A percentile compares a stretch with the other conserved stretches of the same genome.
phyloP scores from a whole-genome alignment of 2,888 invertebrate species.

The Agelastica alni region DNA sequence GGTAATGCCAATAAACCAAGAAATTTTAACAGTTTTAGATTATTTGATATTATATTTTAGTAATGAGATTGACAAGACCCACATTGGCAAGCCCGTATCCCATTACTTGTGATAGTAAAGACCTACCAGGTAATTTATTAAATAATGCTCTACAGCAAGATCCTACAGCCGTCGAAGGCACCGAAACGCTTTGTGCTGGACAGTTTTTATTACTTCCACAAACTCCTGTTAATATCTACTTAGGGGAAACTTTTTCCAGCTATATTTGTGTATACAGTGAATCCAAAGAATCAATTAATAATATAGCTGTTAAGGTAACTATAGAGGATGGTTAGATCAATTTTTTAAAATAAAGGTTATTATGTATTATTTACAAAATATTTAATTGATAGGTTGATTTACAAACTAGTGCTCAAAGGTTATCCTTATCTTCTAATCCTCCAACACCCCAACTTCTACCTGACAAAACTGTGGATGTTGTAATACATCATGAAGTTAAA shows the following conservation, averaged over 20 bases:
- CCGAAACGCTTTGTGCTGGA: slow-evolving; percentile 83
- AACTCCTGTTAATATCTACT: slow-evolving; percentile 96
- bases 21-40: not conserved
- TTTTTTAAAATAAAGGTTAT: too few relatives aligned
- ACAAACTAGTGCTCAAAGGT: slow-evolving; percentile 88
- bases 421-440: slow-evolving; percentile 75
- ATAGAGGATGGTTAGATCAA: too few relatives aligned
- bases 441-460: slow-evolving; percentile 67
- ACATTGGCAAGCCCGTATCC: slow-evolving; percentile 81
- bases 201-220: slow-evolving; percentile 93
- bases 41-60: slow-evolving; percentile 58
- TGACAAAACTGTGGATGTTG: slow-evolving; percentile 89
- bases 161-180: slow-evolving; percentile 78
- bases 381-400: slow-evolving; percentile 75
- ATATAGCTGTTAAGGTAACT: slow-evolving; percentile 79
- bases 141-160: slow-evolving; percentile 80
- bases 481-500: slow-evolving; percentile 99
- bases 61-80: slow-evolving; percentile 94
- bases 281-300: slow-evolving; percentile 79
- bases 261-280: slow-evolving; percentile 98
- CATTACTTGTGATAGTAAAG: slow-evolving; percentile 82
- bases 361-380: not conserved
- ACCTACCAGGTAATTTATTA: slow-evolving; percentile 81
- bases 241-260: slow-evolving; percentile 98
- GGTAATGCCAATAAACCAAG: too few relatives aligned